Conservation (phyloP, 2,797 vertebrate species). For the Pseudochirops corinnae region DNA sequence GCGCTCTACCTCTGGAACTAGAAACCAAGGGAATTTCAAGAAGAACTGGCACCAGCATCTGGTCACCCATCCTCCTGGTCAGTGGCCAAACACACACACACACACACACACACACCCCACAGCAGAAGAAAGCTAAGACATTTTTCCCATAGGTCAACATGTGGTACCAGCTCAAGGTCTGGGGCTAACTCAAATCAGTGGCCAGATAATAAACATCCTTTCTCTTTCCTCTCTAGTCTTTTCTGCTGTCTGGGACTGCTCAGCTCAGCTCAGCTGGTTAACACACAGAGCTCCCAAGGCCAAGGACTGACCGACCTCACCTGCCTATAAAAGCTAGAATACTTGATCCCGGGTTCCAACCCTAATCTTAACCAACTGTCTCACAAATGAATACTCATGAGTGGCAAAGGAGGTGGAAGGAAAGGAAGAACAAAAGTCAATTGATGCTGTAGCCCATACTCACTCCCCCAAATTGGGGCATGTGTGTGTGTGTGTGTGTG, state of each 20-base stretch:
- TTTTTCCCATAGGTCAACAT: background rate
- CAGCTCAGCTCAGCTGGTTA: background rate
- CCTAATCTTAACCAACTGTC: background rate
- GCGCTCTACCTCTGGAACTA: conserved; percentile 21
- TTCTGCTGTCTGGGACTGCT: background rate
- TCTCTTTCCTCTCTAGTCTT: background rate
- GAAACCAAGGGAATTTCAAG: conserved; percentile 43
- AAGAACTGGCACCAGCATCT: conserved; percentile 8
- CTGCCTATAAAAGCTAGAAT: background rate
- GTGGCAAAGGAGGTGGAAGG: too few species aligned
- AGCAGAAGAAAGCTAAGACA: background rate
- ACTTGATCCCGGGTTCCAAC: background rate
- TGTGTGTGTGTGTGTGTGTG: too few species aligned
- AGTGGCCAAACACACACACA: background rate
- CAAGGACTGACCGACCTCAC: background rate
- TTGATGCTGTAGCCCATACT: background rate
- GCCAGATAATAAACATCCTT: background rate
- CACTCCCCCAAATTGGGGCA: background rate
- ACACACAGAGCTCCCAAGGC: background rate
- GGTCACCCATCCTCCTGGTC: background rate
- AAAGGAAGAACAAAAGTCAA: background rate
- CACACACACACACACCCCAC: background rate
- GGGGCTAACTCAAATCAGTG: background rate
- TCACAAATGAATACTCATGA: background rate
- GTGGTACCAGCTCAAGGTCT: background rate